phyloP scores from a whole-genome alignment of 2,113 vertebrate species.

The Larimichthys crocea region DNA sequence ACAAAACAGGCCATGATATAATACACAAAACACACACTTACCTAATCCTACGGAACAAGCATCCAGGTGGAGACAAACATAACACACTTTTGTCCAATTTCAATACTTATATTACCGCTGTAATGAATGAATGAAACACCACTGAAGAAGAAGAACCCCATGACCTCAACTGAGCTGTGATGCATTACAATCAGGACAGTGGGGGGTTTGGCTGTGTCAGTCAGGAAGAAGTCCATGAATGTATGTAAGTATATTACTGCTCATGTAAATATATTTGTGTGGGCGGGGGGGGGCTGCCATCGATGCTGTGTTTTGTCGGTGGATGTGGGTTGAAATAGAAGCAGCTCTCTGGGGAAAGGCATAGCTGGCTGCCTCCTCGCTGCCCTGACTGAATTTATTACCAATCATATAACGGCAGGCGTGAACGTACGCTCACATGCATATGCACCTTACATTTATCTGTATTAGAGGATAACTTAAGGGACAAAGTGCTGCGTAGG shows the following conservation, averaged over 20 bases:
- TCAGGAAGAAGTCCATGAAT: not conserved
- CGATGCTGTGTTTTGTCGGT: not conserved
- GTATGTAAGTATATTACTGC: not conserved
- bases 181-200: not conserved
- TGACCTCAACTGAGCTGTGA: not conserved
- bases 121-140: not conserved
- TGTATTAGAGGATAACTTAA: not conserved
- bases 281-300: not conserved
- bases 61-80: not conserved
- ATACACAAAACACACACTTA: slow-evolving; percentile 6
- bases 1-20: slow-evolving; percentile 42
- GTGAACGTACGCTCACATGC: not conserved
- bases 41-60: slow-evolving; percentile 3
- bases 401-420: not conserved
- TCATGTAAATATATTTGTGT: slow-evolving; percentile 13
- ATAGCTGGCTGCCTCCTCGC: slow-evolving; percentile 9
- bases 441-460: not conserved
- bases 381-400: slow-evolving; percentile 12
- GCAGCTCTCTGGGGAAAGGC: not conserved
- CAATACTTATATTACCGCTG: not conserved
- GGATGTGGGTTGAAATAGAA: slow-evolving; percentile 22
- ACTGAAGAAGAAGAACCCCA: not conserved
- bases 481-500: not conserved
- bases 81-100: not conserved
- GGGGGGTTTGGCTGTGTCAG: not conserved